Conservation (phyloP, 2,113 vertebrate species). For the Colinus virginianus region DNA sequence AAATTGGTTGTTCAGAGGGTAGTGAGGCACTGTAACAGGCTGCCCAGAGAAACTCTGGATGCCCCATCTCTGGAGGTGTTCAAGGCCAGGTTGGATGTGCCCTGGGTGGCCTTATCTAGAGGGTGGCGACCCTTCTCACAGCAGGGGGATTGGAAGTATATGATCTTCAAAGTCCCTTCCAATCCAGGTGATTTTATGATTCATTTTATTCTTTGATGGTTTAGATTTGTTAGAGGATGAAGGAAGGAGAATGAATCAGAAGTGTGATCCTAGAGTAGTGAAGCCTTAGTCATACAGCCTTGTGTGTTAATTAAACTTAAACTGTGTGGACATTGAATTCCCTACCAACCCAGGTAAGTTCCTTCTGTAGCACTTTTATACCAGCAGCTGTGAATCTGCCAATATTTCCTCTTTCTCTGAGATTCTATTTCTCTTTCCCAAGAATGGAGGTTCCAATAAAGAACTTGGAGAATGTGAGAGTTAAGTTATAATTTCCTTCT, state of each 20-base stretch:
- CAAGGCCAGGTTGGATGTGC: not conserved
- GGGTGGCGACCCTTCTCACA: not conserved
- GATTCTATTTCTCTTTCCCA: not conserved
- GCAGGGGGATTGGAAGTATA: not conserved
- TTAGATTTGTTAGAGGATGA: not conserved
- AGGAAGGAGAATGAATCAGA: not conserved
- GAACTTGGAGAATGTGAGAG: not conserved
- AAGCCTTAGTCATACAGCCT: not conserved
- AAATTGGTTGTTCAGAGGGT: not conserved
- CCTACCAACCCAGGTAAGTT: not conserved
- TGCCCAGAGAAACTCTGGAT: not conserved
- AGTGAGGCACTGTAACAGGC: not conserved
- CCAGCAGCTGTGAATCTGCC: not conserved
- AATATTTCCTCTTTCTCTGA: not conserved
- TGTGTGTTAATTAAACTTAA: not conserved
- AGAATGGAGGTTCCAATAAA: not conserved
- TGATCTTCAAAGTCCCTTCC: not conserved
- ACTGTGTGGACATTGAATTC: not conserved
- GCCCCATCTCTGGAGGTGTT: not conserved
- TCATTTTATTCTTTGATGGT: not conserved
- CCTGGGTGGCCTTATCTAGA: not conserved
- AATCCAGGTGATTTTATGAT: not conserved
- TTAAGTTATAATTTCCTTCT: not conserved
- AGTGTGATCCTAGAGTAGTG: not conserved
- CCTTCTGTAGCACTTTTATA: not conserved